phyloP scores from a whole-genome alignment of 2,797 vertebrate species.

The Dermochelys coriacea region DNA sequence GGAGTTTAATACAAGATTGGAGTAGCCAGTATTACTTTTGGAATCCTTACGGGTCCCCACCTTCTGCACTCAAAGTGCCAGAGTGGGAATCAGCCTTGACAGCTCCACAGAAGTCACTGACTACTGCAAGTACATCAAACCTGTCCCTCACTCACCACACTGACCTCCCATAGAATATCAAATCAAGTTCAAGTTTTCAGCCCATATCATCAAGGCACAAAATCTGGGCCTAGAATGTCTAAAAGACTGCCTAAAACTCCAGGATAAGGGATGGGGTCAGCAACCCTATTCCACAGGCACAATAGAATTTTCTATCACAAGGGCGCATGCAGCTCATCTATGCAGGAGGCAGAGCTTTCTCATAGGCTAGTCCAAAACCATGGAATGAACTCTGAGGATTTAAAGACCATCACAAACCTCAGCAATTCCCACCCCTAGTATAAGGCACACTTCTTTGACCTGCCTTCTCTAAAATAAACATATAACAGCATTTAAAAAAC shows the following conservation, averaged over 20 bases:
- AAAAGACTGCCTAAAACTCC: not conserved
- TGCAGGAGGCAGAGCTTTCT: not conserved
- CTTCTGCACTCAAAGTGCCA: too few relatives aligned
- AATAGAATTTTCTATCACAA: not conserved
- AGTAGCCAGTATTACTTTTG: too few relatives aligned
- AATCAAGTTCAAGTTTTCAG: not conserved
- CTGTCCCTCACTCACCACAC: not conserved
- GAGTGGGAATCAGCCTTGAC: not conserved
- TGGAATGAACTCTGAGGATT: not conserved
- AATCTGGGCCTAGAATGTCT: not conserved
- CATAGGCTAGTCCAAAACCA: not conserved
- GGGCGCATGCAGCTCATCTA: not conserved
- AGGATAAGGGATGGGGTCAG: not conserved
- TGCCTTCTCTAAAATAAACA: not conserved
- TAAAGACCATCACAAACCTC: not conserved
- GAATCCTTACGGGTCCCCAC: too few relatives aligned
- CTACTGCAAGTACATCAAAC: not conserved
- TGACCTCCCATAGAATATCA: not conserved
- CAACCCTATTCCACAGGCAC: not conserved
- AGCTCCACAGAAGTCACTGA: not conserved
- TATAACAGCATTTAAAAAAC: not conserved
- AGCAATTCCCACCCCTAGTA: not conserved
- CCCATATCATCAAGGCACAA: not conserved
- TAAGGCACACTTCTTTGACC: not conserved
- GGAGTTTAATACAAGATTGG: too few relatives aligned